Conservation (phyloP, 2,797 vertebrate species). For the Xyrichtys novacula region DNA sequence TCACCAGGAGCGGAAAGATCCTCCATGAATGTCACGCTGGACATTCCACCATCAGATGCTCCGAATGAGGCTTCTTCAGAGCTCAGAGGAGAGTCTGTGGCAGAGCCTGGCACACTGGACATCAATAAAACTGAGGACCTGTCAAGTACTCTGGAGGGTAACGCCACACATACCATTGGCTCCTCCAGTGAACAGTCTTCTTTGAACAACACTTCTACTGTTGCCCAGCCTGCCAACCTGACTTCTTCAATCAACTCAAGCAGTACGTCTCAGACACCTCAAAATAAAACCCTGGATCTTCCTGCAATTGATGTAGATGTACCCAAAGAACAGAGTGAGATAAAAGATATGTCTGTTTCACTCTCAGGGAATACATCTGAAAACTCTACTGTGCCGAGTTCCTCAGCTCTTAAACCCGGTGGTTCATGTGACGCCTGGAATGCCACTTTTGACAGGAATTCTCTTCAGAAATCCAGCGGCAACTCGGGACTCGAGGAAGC, state of each 20-base stretch:
- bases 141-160: conserved; percentile 27
- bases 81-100: background rate
- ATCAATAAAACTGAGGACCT: conserved; percentile 12
- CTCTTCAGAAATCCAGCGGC: conserved; percentile 32
- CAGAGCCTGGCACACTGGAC: conserved; percentile 2
- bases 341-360: background rate
- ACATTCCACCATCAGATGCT: background rate
- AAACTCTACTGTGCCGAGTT: background rate
- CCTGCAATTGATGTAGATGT: conserved; percentile 7
- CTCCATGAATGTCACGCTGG: conserved; percentile 10
- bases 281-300: conserved; percentile 51
- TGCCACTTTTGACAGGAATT: conserved; percentile 36
- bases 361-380: background rate
- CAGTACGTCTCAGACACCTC: conserved; percentile 3
- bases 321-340: background rate
- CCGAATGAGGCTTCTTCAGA: conserved; percentile 5
- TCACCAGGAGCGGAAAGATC: conserved; percentile 25
- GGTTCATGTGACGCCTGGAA: conserved; percentile 15
- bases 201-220: conserved; percentile 37
- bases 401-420: conserved; percentile 13
- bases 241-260: conserved; percentile 9
- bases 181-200: conserved; percentile 31
- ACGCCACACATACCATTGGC: background rate
- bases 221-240: background rate
- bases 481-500: background rate